Evolutionary conservation across 2,113 vertebrate species (phyloP), one percentile per base, ranked within the genome.

Genomic region (Rhynchopsitta pachyrhyncha): DNA sequence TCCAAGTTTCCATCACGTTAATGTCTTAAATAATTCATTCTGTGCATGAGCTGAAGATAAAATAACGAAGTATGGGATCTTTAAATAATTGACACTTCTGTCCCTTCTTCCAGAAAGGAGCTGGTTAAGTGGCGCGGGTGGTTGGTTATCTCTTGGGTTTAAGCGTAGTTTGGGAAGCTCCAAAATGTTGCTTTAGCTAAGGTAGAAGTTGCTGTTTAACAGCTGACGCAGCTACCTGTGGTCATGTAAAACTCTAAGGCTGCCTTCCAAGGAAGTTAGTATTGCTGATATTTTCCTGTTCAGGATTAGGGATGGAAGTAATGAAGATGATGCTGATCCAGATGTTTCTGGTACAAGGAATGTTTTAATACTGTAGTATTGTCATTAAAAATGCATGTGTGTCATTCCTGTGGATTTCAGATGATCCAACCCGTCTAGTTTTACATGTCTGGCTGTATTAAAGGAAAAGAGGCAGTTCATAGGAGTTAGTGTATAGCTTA

Each of bases 1-100:
- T 91, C 93, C 85, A 91, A 95, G 95, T 97, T 96, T 97, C 96
- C 95, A 91, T 96, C 92, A 3, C 78, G 62, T 87, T 96, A 76
- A 82, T 89, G 81, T 82, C 80, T 42, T 95, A 87, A 96, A 96
- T 96, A 87, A 96, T 97, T 97, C 39, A 97, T 96, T 89, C 69
- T n/a, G 74, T 92, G 88, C 77, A 84, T 85, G 95, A 92, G 95
- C 88, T 96, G 91, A 93, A 87, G 96, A 92, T 96, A 94, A 93
- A 94, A 96, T 93, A 93, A 92, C 82, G 46, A 83, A 91, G 77
- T 84, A 59, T 89, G 49, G 77, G 86, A 93, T 89, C 77, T 81
- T 86, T 96, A 76, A 96, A 96, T 96, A 95, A 95, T 96, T 96
- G 88, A 96, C 73, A 96, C 63, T 93, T 81, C 71, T 27, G 44